Percentiles rank a stretch among this genome's conserved stretches.
Conservation (phyloP, 2,113 vertebrate species). For the Lophotis ruficrista region DNA sequence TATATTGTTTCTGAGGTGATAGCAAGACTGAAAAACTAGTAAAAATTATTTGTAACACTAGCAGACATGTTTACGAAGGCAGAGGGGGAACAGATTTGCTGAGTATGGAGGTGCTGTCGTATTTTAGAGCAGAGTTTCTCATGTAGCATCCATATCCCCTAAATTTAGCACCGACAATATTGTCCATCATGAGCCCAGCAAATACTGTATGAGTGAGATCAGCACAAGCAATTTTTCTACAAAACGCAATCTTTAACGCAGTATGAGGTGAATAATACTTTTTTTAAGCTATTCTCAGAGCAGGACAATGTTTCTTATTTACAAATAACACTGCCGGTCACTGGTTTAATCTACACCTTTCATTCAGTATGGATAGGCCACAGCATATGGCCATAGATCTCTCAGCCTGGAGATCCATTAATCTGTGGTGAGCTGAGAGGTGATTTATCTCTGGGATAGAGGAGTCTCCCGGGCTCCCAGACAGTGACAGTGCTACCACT, state of each 20-base stretch:
- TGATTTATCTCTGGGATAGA: neutral
- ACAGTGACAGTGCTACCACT: neutral
- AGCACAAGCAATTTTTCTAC: neutral
- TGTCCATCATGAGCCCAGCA: neutral
- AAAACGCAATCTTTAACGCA: neutral
- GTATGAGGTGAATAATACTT: neutral
- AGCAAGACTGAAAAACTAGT: neutral
- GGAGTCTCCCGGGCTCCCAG: neutral
- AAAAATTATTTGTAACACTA: slow-evolving; percentile 21
- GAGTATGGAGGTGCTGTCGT: neutral
- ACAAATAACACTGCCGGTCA: neutral
- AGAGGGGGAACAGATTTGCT: slow-evolving; percentile 1
- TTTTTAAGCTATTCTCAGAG: slow-evolving; percentile 2
- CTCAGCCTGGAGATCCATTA: neutral
- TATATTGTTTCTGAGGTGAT: neutral
- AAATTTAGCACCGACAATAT: neutral
- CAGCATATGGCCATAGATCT: neutral
- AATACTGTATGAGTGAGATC: neutral
- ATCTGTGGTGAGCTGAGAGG: neutral
- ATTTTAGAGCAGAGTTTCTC: neutral
- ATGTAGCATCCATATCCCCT: neutral
- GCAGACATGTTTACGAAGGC: neutral
- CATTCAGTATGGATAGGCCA: slow-evolving; percentile 12
- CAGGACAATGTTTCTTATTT: slow-evolving; percentile 24
- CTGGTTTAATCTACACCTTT: slow-evolving; percentile 26